Percentiles rank a stretch among this genome's conserved stretches.
phyloP scores from a whole-genome alignment of 2,113 vertebrate genomes.

The Trogon melanurus region DNA sequence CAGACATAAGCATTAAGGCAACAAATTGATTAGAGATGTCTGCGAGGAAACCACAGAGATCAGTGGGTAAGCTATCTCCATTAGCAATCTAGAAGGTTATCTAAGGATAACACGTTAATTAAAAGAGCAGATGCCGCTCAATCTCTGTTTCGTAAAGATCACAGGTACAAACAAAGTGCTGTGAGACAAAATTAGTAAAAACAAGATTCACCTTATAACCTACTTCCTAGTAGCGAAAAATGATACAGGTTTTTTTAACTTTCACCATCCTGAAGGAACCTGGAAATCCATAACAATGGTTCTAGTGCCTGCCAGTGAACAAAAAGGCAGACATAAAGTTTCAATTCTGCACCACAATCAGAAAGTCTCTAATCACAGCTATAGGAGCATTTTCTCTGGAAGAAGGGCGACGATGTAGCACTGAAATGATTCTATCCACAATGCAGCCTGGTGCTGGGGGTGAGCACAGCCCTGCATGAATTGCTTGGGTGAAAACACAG shows the following conservation, averaged over 20 bases:
- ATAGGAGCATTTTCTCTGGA: not conserved
- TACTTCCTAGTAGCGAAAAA: not conserved
- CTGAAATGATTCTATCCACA: not conserved
- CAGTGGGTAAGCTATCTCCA: conserved; percentile 27
- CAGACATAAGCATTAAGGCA: conserved; percentile 18
- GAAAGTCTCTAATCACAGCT: not conserved
- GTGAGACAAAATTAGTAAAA: not conserved
- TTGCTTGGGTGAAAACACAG: not conserved
- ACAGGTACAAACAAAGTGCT: not conserved
- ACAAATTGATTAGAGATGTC: conserved; percentile 45
- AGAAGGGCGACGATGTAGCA: not conserved
- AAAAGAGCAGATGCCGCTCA: conserved; percentile 16
- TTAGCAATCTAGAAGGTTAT: conserved; percentile 57
- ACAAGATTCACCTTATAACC: not conserved
- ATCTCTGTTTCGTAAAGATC: not conserved
- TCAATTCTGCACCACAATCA: not conserved
- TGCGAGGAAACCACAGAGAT: conserved; percentile 17
- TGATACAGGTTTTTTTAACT: not conserved
- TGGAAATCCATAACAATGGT: not conserved
- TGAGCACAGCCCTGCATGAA: not conserved
- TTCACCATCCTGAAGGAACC: not conserved
- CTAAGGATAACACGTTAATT: conserved; percentile 52
- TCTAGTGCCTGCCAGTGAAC: not conserved
- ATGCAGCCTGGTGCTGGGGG: rapidly evolving
- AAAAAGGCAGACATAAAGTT: not conserved